Conservation (phyloP, 1,140 invertebrate genomes). For the Meloidogyne exigua region DNA sequence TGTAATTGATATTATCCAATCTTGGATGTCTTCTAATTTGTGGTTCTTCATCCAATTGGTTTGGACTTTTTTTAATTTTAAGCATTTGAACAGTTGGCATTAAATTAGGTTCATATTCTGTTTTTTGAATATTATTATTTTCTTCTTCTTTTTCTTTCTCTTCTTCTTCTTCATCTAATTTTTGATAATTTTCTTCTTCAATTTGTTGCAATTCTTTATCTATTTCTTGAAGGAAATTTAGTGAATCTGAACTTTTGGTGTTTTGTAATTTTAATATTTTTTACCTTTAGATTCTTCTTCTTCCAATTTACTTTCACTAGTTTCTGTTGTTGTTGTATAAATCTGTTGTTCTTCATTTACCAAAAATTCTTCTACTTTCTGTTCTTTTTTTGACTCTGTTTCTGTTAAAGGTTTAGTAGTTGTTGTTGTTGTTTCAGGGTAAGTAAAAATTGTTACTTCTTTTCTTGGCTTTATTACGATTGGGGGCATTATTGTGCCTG, state of each 20-base stretch:
- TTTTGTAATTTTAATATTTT: not conserved
- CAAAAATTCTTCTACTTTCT: not conserved
- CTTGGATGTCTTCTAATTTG: slow-evolving; percentile 2
- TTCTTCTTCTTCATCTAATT: not conserved
- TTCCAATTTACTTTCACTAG: not conserved
- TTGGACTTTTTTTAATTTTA: not conserved
- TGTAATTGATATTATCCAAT: not conserved
- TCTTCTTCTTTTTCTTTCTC: not conserved
- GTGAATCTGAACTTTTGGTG: not conserved
- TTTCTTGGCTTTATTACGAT: not conserved
- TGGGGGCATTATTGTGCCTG: not conserved
- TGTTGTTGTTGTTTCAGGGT: too few species aligned
- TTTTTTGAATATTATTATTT: not conserved
- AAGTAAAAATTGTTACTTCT: not conserved
- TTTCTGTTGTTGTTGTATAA: not conserved
- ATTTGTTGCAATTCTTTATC: not conserved
- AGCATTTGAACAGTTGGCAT: not conserved
- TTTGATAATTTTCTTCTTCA: not conserved
- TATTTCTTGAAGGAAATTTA: not conserved
- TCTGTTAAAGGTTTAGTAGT: too few species aligned
- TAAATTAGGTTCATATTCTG: not conserved
- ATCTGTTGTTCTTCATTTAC: not conserved
- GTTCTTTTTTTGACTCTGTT: not conserved
- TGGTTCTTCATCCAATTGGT: not conserved
- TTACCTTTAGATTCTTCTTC: not conserved